phyloP scores from a whole-genome alignment of 2,888 invertebrate species.

The Pyrgus malvae region DNA sequence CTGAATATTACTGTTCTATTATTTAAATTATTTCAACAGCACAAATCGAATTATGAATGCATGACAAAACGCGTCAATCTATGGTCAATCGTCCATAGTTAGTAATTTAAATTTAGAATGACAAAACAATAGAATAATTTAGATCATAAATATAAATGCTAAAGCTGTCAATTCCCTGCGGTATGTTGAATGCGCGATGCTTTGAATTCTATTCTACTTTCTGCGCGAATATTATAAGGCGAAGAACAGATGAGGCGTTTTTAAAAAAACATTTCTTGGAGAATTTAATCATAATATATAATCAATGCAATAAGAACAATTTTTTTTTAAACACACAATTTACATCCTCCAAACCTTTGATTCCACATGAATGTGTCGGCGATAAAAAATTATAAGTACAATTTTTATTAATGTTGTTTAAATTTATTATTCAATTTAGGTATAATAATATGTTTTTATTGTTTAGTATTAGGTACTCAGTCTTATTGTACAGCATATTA shows the following conservation, averaged over 20 bases:
- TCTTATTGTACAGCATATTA: no score
- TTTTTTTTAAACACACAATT: no score
- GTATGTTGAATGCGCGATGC: neutral
- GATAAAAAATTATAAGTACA: no score
- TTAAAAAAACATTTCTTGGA: neutral
- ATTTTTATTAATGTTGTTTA: no score
- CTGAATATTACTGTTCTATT: no score
- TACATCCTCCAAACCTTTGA: no score
- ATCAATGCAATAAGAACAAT: no score
- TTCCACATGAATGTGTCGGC: no score
- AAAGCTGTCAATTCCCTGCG: slow-evolving; percentile 2
- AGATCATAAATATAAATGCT: slow-evolving; percentile 6
- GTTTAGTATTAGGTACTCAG: no score
- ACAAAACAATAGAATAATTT: slow-evolving; percentile 11
- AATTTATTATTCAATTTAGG: no score
- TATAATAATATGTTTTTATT: no score
- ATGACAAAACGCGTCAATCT: slow-evolving; percentile 2
- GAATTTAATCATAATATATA: no score
- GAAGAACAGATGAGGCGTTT: neutral
- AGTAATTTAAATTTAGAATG: neutral
- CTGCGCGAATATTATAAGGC: neutral
- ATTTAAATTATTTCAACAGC: neutral
- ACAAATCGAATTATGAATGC: neutral
- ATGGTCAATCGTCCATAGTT: neutral
- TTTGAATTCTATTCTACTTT: slow-evolving; percentile 1